Percentiles rank a stretch among this genome's conserved stretches.
These are phyloP conservation scores for Temnothorax longispinosus DNA, from an alignment of 1,140 invertebrate species.

Conservation along the genomic window DNA sequence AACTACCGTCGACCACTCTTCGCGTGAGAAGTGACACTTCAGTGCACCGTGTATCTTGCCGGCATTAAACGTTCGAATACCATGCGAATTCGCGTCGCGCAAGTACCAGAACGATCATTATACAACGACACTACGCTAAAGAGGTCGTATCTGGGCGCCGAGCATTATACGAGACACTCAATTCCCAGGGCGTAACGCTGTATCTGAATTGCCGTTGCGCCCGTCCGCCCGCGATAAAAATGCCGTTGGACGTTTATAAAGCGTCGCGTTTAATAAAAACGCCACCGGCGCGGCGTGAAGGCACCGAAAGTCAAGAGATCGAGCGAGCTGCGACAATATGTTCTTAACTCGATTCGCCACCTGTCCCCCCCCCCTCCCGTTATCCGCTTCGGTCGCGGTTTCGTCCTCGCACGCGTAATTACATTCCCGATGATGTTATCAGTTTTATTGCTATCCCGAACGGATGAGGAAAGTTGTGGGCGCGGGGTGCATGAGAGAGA, in stretches of 20 bases:
- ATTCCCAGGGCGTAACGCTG: constrained; percentile 1
- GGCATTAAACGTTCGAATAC: constrained; percentile 8
- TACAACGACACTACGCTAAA: constrained; percentile 21
- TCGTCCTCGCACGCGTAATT: constrained; percentile 79
- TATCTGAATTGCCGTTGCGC: constrained; percentile 21
- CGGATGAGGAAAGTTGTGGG: not conserved
- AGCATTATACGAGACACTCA: constrained; percentile 18
- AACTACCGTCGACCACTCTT: not conserved
- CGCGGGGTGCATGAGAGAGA: not conserved
- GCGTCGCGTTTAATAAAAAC: constrained; percentile 48
- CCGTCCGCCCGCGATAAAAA: constrained; percentile 35
- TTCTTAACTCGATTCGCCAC: constrained; percentile 73
- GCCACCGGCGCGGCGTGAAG: not conserved
- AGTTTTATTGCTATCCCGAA: constrained; percentile 79
- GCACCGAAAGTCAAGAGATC: constrained; percentile 61
- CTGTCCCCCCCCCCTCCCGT: not conserved
- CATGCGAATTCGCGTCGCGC: constrained; percentile 9
- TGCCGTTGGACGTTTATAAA: constrained; percentile 15
- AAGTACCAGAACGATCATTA: constrained; percentile 10
- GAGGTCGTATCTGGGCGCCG: not conserved
- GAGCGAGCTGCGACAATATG: constrained; percentile 57
- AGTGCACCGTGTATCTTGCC: not conserved
- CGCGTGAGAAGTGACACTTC: constrained; percentile 11
- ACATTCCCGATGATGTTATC: constrained; percentile 84
- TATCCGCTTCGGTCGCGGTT: constrained; percentile 40